Conservation (phyloP, 2,888 invertebrate species). For the Chesias legatella region DNA sequence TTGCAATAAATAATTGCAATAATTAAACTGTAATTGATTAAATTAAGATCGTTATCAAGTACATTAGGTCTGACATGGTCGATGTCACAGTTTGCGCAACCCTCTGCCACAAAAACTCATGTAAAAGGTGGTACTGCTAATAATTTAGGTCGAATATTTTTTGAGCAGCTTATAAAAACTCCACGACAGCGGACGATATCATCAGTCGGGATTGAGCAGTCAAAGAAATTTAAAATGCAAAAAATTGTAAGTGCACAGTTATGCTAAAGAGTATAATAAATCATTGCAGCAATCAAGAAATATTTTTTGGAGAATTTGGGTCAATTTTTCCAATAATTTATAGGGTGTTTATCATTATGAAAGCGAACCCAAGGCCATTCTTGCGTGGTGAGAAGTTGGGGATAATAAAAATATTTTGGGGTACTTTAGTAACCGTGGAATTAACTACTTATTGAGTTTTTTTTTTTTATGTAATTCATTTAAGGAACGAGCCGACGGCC, state of each 20-base stretch:
- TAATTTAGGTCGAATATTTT: constrained; percentile 22
- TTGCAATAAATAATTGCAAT: background rate
- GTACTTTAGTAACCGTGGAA: too few relatives aligned
- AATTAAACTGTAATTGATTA: constrained; percentile 7
- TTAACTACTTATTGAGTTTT: too few relatives aligned
- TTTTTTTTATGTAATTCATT: too few relatives aligned
- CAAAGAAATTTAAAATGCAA: constrained; percentile 46
- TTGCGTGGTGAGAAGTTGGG: too few relatives aligned
- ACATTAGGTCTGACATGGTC: constrained; percentile 14
- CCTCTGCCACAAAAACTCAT: constrained; percentile 5
- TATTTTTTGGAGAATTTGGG: too few relatives aligned
- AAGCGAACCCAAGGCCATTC: too few relatives aligned
- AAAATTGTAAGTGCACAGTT: constrained; percentile 47
- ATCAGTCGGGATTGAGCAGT: constrained; percentile 53
- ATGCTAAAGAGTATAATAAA: constrained; percentile 4
- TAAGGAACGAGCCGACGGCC: too few relatives aligned
- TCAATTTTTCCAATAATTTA: too few relatives aligned
- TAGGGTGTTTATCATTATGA: too few relatives aligned
- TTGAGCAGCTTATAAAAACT: constrained; percentile 46
- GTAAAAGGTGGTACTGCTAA: constrained; percentile 11
- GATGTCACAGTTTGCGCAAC: constrained; percentile 13
- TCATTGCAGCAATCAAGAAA: background rate
- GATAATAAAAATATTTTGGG: too few relatives aligned
- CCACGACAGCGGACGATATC: constrained; percentile 29
- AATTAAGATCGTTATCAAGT: constrained; percentile 12